Conservation (phyloP, 2,797 vertebrate species). For the Siniperca obscura region DNA sequence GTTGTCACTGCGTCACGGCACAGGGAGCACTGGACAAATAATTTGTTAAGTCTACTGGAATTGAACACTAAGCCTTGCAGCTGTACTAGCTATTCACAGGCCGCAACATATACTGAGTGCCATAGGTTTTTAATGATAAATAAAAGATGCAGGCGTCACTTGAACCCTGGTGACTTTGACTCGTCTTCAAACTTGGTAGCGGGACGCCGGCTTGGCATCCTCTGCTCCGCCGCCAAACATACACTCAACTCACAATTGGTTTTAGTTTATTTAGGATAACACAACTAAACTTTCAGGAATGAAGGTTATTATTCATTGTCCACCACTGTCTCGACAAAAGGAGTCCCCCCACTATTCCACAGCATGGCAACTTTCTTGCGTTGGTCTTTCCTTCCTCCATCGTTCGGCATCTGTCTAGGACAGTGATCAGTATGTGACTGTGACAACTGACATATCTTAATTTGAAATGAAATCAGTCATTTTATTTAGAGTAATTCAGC, state of each 20-base stretch:
- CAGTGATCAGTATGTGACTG: neutral
- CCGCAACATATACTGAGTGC: neutral
- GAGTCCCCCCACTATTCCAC: neutral
- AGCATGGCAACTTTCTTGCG: neutral
- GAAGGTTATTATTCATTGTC: neutral
- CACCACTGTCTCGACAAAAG: neutral
- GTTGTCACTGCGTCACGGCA: neutral
- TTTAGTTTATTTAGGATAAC: neutral
- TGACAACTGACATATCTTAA: neutral
- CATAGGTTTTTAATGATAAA: neutral
- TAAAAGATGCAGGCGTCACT: too few species aligned
- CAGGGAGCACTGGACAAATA: neutral
- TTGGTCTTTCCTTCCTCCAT: neutral
- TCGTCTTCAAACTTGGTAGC: neutral
- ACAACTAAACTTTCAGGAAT: neutral
- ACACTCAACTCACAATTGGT: neutral
- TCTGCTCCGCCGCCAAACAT: neutral
- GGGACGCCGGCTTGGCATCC: neutral
- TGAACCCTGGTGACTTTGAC: neutral
- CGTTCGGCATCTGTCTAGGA: neutral
- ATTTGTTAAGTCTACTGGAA: neutral
- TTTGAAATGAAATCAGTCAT: neutral
- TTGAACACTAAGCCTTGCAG: neutral
- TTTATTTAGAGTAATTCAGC: neutral
- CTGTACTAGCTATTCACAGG: neutral